phyloP scores from a whole-genome alignment of 2,113 vertebrate genomes.

The Anhinga rufa region DNA sequence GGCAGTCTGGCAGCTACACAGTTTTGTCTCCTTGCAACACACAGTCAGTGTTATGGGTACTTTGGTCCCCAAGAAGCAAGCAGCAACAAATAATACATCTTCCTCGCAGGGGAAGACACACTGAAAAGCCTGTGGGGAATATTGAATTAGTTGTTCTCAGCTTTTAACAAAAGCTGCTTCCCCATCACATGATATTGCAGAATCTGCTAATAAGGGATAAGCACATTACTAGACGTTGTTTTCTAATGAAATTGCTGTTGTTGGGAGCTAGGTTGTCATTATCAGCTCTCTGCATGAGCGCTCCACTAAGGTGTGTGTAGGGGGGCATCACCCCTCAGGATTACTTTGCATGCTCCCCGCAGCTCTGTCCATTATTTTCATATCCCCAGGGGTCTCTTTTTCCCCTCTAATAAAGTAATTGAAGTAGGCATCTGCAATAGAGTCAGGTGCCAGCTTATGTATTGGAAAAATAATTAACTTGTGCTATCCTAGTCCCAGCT shows the following conservation, averaged over 20 bases:
- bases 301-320: neutral
- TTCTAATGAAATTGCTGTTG: neutral
- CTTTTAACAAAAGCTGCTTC: constrained; percentile 5
- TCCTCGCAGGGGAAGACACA: neutral
- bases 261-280: constrained; percentile 10
- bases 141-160: neutral
- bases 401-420: neutral
- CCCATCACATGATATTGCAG: neutral
- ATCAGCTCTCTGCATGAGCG: constrained; percentile 31
- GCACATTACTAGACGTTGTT: neutral
- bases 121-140: neutral
- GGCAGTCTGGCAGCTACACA: neutral
- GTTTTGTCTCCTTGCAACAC: neutral
- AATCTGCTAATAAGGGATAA: constrained; percentile 40
- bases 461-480: neutral
- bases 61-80: neutral
- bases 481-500: neutral
- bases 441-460: neutral
- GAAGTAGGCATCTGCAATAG: neutral
- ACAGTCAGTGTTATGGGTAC: accelerated
- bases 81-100: neutral
- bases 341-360: neutral
- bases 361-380: neutral
- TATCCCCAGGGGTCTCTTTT: neutral
- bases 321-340: neutral